These are phyloP conservation scores for Coracias cyanogaster DNA, from an alignment of 2,797 vertebrate species.

Conservation along the genomic window DNA sequence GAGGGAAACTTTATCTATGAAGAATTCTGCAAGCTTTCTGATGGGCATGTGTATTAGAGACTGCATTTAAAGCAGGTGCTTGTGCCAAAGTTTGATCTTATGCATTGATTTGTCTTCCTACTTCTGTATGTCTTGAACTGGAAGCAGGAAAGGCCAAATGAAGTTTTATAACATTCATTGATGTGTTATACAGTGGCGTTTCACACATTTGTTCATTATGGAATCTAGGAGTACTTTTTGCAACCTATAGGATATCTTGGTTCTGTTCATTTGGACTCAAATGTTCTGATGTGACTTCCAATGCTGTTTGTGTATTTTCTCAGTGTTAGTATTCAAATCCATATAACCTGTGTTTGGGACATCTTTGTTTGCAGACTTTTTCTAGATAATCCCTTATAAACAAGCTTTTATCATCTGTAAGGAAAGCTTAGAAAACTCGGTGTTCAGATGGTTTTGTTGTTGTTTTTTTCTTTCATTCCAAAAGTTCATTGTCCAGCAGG, in stretches of 20 bases:
- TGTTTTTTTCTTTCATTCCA: background rate
- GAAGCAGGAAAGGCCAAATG: background rate
- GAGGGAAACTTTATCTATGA: background rate
- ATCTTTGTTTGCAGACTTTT: background rate
- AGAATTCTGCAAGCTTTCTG: background rate
- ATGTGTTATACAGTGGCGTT: background rate
- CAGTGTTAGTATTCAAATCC: background rate
- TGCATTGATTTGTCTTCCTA: background rate
- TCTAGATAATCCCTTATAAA: background rate
- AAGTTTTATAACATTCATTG: background rate
- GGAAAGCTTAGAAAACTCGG: background rate
- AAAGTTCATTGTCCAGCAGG: background rate
- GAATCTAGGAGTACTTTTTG: background rate
- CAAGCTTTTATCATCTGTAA: background rate
- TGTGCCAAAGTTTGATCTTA: background rate
- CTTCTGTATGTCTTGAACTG: background rate
- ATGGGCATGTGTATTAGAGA: background rate
- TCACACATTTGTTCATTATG: background rate
- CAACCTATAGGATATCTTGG: rapidly evolving
- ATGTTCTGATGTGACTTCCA: background rate
- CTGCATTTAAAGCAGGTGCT: background rate
- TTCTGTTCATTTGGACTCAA: background rate
- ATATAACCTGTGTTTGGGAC: background rate
- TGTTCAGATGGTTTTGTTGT: background rate
- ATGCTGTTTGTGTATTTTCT: rapidly evolving